Evolutionary conservation across 2,888 invertebrate genomes (phyloP), one percentile per base, ranked within the genome.

Genomic region (Tortricodes alternella): DNA sequence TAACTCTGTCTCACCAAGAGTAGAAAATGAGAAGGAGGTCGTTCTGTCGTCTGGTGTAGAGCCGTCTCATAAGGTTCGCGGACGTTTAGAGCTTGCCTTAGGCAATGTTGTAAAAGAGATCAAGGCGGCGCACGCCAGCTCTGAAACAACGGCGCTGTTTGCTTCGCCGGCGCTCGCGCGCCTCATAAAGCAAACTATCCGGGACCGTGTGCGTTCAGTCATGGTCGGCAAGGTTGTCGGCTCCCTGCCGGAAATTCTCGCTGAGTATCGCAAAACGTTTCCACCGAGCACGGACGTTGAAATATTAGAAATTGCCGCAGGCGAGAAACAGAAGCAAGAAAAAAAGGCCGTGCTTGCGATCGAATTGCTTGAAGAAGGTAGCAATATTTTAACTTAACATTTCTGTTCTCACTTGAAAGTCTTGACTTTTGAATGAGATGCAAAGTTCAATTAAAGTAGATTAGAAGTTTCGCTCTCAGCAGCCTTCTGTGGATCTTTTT

Each of bases 51-150:
- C 75, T 5, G 73, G 79, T 63, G 58, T 62, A 21, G 64, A 62
- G 52, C 82, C 84, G 2, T 62, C 73, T 29, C 65, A 64, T 34
- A 76, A 77, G 62, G 58, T 83, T 62, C 70, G 61, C 19, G 86
- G 88, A 29, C 80, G 88, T n/a, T 62, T 89, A 53, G 88, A 87
- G 70, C 63, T 86, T 51, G 82, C 81, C 15, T 63, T 89, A 46
- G 88, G 89, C 50, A 53, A 39, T 32, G 73, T 89, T 35, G 58
- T 86, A 52, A 85, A 83, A 68, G 71, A 80, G 21, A 64, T 86
- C 27, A 78, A 70, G 62, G 44, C 58, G 3, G 46, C 61, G 35
- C 66, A 62, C 50, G 60, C 43, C 1, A 48, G 57, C 3, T 44
- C 61, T 9, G 44, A 52, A 1, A 58, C 70, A 48, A 49, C 24